phyloP scores from a whole-genome alignment of 2,888 invertebrate genomes.

The Caradrina clavipalpis region DNA sequence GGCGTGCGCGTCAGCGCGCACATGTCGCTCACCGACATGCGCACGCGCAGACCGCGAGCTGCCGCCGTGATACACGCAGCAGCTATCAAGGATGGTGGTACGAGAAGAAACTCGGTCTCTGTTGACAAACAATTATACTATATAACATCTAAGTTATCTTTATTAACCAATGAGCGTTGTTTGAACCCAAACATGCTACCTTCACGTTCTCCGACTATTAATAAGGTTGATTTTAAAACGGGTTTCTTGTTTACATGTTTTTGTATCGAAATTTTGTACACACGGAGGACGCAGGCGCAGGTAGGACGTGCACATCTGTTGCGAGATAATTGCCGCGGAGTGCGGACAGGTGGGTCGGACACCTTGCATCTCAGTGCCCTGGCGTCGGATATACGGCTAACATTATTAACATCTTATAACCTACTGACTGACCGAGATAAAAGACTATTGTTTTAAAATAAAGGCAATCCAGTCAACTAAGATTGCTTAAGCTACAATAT shows the following conservation, averaged over 20 bases:
- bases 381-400: constrained; percentile 53
- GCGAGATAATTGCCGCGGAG: constrained; percentile 85
- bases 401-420: constrained; percentile 49
- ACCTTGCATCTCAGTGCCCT: constrained; percentile 85
- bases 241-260: constrained; percentile 74
- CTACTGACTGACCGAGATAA: constrained; percentile 38
- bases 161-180: constrained; percentile 9
- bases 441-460: constrained; percentile 32
- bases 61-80: constrained; percentile 93
- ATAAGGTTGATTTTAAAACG: constrained; percentile 57
- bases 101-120: constrained; percentile 94
- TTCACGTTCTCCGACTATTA: constrained; percentile 32
- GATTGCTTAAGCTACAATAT: constrained; percentile 25
- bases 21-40: constrained; percentile 84
- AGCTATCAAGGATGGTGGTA: constrained; percentile 93
- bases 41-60: constrained; percentile 91
- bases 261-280: constrained; percentile 63
- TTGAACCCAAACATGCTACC: constrained; percentile 16
- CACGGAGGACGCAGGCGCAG: constrained; percentile 73
- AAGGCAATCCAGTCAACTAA: constrained; percentile 31
- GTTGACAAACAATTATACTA: constrained; percentile 74
- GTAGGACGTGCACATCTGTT: constrained; percentile 87
- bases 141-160: constrained; percentile 6
- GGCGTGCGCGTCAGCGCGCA: constrained; percentile 88
- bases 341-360: constrained; percentile 85